Conservation (phyloP, 2,888 invertebrate genomes). For the Aricia artaxerxes region DNA sequence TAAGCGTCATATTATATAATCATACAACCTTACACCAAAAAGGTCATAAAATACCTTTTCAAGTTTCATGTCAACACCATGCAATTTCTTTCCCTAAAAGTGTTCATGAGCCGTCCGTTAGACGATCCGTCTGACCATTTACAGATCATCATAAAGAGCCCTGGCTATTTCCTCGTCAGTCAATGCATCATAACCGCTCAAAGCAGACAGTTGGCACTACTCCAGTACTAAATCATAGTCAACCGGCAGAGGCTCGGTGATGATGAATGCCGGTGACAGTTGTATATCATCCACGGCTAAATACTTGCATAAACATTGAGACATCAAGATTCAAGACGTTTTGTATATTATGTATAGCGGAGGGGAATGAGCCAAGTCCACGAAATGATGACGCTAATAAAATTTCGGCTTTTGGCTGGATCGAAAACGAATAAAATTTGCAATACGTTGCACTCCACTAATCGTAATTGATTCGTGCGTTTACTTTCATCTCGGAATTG, state of each 20-base stretch:
- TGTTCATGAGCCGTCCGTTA: not conserved
- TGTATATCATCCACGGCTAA: constrained; percentile 32
- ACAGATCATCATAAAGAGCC: not conserved
- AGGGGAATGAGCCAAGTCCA: not conserved
- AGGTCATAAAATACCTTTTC: too few relatives aligned
- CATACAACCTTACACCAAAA: too few relatives aligned
- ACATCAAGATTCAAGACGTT: not conserved
- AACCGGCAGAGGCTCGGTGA: not conserved
- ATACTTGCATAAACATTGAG: constrained; percentile 15
- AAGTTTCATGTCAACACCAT: too few relatives aligned
- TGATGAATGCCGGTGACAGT: constrained; percentile 33
- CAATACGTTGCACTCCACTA: not conserved
- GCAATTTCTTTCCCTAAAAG: not conserved
- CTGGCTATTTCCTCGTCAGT: not conserved
- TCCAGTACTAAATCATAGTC: not conserved
- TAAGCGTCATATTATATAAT: too few relatives aligned
- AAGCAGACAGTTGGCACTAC: not conserved
- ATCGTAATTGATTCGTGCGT: not conserved
- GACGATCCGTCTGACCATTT: not conserved
- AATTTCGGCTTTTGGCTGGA: not conserved
- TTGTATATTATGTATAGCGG: not conserved
- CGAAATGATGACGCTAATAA: not conserved
- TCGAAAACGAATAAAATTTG: not conserved
- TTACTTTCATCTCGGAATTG: not conserved
- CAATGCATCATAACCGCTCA: not conserved